These are phyloP conservation scores for Irena cyanogastra DNA, from an alignment of 2,113 vertebrate species.

Conservation along the genomic window DNA sequence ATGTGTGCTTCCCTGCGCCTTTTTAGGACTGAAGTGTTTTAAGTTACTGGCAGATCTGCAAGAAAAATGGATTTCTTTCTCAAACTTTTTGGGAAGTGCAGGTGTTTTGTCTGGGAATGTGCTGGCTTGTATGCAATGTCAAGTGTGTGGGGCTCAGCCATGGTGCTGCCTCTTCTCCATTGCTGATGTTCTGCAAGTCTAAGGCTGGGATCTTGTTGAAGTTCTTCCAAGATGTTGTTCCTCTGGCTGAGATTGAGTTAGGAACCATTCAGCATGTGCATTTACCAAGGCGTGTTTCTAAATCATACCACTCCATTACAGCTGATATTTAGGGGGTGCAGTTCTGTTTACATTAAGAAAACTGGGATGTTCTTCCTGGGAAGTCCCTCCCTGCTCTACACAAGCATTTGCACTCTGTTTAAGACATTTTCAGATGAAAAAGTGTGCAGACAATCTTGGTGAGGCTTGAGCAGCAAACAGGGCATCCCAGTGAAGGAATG, in stretches of 20 bases:
- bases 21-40: neutral
- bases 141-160: neutral
- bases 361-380: neutral
- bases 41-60: neutral
- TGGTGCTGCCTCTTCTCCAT: accelerated
- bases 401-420: neutral
- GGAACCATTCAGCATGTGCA: neutral
- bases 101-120: neutral
- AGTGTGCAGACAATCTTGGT: accelerated
- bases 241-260: neutral
- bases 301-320: neutral
- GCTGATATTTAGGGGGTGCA: neutral
- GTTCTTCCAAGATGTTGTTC: neutral
- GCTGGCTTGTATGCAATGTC: neutral
- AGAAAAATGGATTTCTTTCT: neutral
- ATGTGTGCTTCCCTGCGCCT: neutral
- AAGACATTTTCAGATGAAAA: neutral
- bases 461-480: neutral
- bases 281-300: neutral
- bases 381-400: neutral
- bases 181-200: neutral
- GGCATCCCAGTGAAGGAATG: neutral
- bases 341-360: neutral
- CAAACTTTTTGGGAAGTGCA: neutral
- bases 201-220: neutral